Conservation (phyloP, 2,797 vertebrate genomes). For the Tiaroga cobitis region DNA sequence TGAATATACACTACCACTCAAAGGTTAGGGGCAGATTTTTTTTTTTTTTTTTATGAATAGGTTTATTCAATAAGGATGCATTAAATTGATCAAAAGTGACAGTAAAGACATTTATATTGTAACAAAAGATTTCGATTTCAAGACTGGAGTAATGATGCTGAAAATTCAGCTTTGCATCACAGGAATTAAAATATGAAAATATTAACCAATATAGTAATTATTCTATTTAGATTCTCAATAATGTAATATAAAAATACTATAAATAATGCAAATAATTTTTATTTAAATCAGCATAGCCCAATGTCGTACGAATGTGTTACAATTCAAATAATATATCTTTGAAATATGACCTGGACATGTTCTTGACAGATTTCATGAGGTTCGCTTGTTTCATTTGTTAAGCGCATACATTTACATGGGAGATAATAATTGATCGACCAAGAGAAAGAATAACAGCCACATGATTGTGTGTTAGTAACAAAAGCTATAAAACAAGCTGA, state of each 20-base stretch:
- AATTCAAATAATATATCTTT: background rate
- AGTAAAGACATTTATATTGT: background rate
- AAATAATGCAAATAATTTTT: background rate
- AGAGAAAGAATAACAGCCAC: background rate
- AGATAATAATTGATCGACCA: background rate
- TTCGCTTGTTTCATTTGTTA: background rate
- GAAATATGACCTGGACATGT: background rate
- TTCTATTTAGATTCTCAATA: background rate
- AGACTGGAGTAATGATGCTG: background rate
- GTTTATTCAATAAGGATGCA: background rate
- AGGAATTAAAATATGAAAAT: background rate
- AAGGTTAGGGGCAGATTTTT: background rate
- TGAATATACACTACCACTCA: background rate
- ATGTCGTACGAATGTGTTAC: background rate
- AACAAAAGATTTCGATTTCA: background rate
- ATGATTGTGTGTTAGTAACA: background rate
- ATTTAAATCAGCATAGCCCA: background rate
- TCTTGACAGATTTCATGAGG: constrained; percentile 29
- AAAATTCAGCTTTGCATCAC: background rate
- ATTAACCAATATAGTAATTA: background rate
- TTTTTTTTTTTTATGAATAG: background rate
- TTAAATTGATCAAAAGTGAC: background rate
- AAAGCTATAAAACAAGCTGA: background rate
- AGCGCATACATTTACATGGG: background rate
- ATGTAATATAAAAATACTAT: background rate